Evolutionary conservation across 2,797 vertebrate genomes (phyloP).

Genomic region (Hyperoplus immaculatus): DNA sequence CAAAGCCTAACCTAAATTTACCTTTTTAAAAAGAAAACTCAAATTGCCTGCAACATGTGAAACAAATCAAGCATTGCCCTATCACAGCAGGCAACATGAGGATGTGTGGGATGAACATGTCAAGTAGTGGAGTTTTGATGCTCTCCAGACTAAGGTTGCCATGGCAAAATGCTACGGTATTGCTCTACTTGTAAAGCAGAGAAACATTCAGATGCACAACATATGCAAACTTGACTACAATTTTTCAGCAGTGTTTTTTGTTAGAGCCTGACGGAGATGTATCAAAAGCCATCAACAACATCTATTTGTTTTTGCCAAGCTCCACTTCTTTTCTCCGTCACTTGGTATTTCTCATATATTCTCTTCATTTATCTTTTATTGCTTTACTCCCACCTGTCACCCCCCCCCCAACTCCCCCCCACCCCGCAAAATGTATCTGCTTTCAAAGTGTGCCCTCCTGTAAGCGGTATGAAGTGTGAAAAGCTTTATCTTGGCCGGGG

Average conservation of each 20-base stretch:
- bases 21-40: not conserved
- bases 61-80: not conserved
- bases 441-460: constrained; percentile 42
- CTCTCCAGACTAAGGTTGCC: constrained; percentile 17
- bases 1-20: no score
- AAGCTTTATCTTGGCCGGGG: constrained; percentile 46
- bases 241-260: constrained; percentile 47
- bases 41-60: not conserved
- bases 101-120: constrained; percentile 1
- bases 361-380: constrained; percentile 29
- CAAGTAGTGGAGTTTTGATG: not conserved
- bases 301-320: constrained; percentile 51
- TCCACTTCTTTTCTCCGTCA: constrained; percentile 42
- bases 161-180: not conserved
- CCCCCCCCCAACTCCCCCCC: not conserved
- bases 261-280: constrained; percentile 28
- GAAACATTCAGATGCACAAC: not conserved
- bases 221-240: no score
- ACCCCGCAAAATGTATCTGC: constrained; percentile 28
- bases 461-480: constrained; percentile 58
- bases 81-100: not conserved
- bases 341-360: constrained; percentile 36
- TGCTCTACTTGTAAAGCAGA: not conserved
- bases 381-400: constrained; percentile 5
- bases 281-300: constrained; percentile 47